Evolutionary conservation across 2,888 invertebrate genomes (phyloP).

Genomic region (Incurvaria masculella): DNA sequence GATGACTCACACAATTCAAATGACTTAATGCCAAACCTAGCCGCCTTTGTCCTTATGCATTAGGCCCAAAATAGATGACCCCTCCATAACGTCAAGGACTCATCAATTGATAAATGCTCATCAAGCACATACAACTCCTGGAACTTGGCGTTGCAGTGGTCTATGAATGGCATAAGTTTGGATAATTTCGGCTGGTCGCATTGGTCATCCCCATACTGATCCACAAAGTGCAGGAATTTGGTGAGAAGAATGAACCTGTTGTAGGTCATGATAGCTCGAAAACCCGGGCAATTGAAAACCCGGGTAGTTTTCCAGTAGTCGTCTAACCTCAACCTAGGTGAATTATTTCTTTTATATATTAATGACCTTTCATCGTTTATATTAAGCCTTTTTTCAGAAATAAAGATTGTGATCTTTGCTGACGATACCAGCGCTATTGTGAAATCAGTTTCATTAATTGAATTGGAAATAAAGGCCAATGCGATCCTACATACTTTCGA

Average conservation of each 20-base stretch:
- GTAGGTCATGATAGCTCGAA: constrained; percentile 8
- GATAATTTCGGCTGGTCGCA: constrained; percentile 7
- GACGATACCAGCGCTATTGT: no score
- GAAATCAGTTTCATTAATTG: no score
- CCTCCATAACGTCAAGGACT: constrained; percentile 9
- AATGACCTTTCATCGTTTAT: no score
- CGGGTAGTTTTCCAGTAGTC: constrained; percentile 10
- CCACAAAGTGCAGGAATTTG: constrained; percentile 10
- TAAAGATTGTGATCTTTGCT: no score
- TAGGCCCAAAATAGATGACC: constrained; percentile 9
- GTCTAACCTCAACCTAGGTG: constrained; percentile 6
- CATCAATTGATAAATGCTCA: constrained; percentile 9
- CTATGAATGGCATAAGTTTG: constrained; percentile 10
- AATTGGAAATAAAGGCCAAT: no score
- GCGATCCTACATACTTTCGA: no score
- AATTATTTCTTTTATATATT: no score
- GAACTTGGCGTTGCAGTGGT: constrained; percentile 11
- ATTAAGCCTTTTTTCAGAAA: no score
- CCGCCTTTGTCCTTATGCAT: constrained; percentile 6
- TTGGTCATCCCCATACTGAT: constrained; percentile 3
- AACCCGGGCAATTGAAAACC: constrained; percentile 6
- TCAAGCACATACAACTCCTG: constrained; percentile 7
- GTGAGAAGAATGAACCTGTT: constrained; percentile 8
- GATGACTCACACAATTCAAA: constrained; percentile 10
- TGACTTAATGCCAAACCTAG: constrained; percentile 9